These are phyloP conservation scores for Catostomus latipinnis DNA, from an alignment of 2,797 vertebrate genomes.

Conservation along the genomic window DNA sequence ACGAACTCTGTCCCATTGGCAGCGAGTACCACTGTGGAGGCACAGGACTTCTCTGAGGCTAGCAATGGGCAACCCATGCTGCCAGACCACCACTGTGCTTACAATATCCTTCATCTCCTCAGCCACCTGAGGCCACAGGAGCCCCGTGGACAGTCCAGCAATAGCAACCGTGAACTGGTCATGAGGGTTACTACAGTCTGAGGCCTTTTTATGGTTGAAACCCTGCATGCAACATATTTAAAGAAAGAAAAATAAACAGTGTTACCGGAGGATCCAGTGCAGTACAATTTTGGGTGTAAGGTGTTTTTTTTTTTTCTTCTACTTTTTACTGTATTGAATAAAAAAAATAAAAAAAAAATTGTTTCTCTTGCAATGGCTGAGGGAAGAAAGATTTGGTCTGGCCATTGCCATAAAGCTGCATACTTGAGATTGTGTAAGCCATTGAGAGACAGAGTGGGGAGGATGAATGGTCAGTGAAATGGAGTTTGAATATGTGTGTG, in stretches of 20 bases:
- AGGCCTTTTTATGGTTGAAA: constrained; percentile 53
- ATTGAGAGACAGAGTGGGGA: not conserved
- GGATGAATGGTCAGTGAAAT: not conserved
- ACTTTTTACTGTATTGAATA: constrained; percentile 22
- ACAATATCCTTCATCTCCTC: constrained; percentile 74
- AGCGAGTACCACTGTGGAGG: constrained; percentile 22
- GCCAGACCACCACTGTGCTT: constrained; percentile 88
- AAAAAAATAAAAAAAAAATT: not conserved
- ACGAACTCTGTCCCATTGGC: constrained; percentile 34
- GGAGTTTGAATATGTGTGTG: not conserved
- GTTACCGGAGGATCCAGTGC: not conserved
- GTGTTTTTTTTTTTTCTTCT: not conserved
- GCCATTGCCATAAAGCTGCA: not conserved
- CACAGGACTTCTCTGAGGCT: constrained; percentile 64
- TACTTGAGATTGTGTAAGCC: not conserved
- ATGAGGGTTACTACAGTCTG: constrained; percentile 91
- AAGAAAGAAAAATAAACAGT: constrained; percentile 21
- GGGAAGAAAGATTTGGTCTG: not conserved
- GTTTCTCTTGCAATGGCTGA: not conserved
- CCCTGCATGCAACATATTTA: constrained; percentile 20
- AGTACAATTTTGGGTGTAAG: not conserved
- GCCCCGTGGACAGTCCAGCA: constrained; percentile 76
- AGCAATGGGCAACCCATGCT: constrained; percentile 72
- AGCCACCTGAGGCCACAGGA: constrained; percentile 79
- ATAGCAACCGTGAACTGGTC: constrained; percentile 86